Conservation (phyloP, 2,113 vertebrate species). For the Anhinga anhinga region DNA sequence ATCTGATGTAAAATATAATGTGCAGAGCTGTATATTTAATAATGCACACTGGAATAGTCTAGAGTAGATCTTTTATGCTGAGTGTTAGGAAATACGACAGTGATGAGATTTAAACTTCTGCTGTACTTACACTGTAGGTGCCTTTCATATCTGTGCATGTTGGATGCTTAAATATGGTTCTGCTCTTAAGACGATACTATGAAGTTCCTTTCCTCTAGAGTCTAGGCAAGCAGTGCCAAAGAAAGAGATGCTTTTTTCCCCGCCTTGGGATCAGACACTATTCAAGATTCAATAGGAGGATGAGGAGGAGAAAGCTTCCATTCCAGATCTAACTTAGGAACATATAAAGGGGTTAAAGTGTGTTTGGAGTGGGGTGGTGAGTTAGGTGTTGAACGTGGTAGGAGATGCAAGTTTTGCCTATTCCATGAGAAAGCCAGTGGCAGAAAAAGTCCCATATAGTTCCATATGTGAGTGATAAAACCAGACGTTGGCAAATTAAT, state of each 20-base stretch:
- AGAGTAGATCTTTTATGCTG: conserved; percentile 29
- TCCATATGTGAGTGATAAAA: conserved; percentile 71
- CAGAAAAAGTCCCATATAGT: conserved; percentile 50
- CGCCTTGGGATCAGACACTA: background rate
- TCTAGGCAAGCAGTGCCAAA: background rate
- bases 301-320: background rate
- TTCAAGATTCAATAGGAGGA: background rate
- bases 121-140: background rate
- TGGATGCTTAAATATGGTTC: conserved; percentile 6
- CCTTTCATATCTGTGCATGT: conserved; percentile 1
- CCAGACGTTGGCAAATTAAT: conserved; percentile 72
- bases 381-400: background rate
- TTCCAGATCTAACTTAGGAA: background rate
- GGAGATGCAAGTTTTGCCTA: conserved; percentile 19
- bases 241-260: background rate
- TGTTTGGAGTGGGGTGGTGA: background rate
- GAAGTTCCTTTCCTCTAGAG: background rate
- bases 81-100: conserved; percentile 45
- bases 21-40: conserved; percentile 55
- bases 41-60: conserved; percentile 43
- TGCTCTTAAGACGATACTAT: background rate
- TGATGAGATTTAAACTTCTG: conserved; percentile 51
- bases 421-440: conserved; percentile 30
- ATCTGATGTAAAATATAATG: conserved; percentile 55
- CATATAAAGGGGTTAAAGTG: background rate